Evolutionary conservation across 2,888 invertebrate genomes (phyloP).

Genomic region (Baccha elongata): DNA sequence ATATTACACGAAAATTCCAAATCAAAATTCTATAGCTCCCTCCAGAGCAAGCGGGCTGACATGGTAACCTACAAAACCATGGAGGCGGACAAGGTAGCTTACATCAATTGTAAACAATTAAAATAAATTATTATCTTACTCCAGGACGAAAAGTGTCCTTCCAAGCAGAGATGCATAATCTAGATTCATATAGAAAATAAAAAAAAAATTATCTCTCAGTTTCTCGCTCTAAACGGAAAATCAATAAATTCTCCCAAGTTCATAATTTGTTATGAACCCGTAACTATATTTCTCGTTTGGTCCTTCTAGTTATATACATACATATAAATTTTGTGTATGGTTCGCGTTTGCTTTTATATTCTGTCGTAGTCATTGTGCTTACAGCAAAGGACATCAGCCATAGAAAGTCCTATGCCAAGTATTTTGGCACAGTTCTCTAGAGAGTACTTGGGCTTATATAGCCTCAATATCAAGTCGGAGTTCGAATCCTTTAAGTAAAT

Average conservation of each 20-base stretch:
- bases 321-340: too few species aligned
- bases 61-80: constrained; percentile 46
- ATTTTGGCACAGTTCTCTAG: constrained; percentile 63
- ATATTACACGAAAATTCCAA: constrained; percentile 16
- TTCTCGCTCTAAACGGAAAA: constrained; percentile 22
- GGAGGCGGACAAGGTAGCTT: constrained; percentile 47
- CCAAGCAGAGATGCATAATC: background rate
- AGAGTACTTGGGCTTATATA: constrained; percentile 41
- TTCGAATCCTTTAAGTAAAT: constrained; percentile 23
- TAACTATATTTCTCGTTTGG: background rate
- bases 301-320: background rate
- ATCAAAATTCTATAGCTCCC: background rate
- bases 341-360: background rate
- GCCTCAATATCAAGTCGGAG: constrained; percentile 20
- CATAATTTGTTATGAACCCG: constrained; percentile 59
- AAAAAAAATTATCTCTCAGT: background rate
- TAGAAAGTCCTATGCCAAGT: constrained; percentile 60
- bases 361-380: background rate
- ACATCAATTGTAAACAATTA: constrained; percentile 67
- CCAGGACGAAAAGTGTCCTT: background rate
- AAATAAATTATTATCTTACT: constrained; percentile 57
- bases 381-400: constrained; percentile 41
- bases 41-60: constrained; percentile 10
- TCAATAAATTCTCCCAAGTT: constrained; percentile 55
- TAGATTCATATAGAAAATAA: background rate